Evolutionary conservation across 2,113 vertebrate species (phyloP), one percentile per base, ranked within the genome.

Genomic region (Pristiophorus japonicus): DNA sequence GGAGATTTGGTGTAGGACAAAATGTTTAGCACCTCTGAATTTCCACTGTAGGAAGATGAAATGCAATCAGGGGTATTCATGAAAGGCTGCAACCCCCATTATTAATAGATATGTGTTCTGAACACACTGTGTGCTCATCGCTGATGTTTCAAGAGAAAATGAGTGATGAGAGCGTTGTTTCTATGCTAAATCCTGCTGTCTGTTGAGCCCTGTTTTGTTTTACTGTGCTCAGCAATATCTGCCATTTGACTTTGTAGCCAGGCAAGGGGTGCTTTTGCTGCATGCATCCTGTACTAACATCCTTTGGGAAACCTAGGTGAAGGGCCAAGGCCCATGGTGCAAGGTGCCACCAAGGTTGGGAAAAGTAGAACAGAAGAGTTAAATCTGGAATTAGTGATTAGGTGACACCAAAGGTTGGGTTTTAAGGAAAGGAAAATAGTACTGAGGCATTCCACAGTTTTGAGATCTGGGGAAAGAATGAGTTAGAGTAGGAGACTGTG

Each of bases 11-110:
- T 87, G 7, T 22, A 59, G 51, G 87, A n/a, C 87, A 90, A 90
- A 90, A 59, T 90, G 22, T 90, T 59, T 14, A 59, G 87, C 87
- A 59, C 51, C 87, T 90, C 87, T 34, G 51, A 90, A 62, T 90
- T n/a, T 51, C 51, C 51, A 59, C 1, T 18, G 27, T 90, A 90
- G 51, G 87, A 90, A 59, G 51, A 90, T 90, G 51, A 62, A 55
- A 90, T 90, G 27, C 87, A 90, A 90, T 90, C 87, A 59, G 87
- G 47, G 47, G 30, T 90, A 90, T 90, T 90, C 51, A 90, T 30
- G 87, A 90, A 90, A 62, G 87, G 87, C 51, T 90, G 87, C 51
- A 90, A 34, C 24, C 87, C 87, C 51, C 87, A 59, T 90, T 59
- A 90, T 90, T 59, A 59, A 81, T 45, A 81, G 38, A 22, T 81